Percentiles rank a stretch among this genome's conserved stretches.
Evolutionary conservation across 2,888 invertebrate species (phyloP).

Genomic region (Norana najaformis): DNA sequence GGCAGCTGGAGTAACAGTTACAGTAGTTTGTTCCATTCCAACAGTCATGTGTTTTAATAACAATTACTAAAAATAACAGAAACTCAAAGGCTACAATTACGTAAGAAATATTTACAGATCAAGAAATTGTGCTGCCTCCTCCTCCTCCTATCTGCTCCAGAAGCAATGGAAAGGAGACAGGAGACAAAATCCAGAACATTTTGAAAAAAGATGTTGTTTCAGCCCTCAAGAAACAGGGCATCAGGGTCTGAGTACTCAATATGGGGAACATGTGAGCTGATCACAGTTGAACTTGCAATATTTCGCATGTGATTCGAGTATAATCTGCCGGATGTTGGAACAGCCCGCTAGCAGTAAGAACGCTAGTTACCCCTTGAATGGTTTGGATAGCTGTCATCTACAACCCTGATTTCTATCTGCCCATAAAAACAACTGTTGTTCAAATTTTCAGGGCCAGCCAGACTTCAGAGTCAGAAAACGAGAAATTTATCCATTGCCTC

Average conservation of each 20-base stretch:
- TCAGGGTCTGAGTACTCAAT: too few species aligned
- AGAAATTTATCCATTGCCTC: neutral
- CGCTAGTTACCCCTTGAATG: neutral
- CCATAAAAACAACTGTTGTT: neutral
- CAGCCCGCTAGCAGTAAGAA: neutral
- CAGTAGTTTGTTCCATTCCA: neutral
- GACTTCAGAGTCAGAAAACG: too few species aligned
- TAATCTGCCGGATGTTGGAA: conserved; percentile 13
- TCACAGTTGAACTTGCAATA: neutral
- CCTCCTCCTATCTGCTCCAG: neutral
- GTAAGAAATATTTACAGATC: neutral
- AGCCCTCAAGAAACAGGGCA: too few species aligned
- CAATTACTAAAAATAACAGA: neutral
- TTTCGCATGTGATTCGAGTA: neutral
- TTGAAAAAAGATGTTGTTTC: neutral
- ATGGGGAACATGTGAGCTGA: neutral
- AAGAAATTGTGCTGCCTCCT: neutral
- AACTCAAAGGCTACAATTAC: neutral
- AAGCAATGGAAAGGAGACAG: neutral
- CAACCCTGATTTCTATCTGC: neutral
- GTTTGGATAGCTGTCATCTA: neutral
- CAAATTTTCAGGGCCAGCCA: too few species aligned
- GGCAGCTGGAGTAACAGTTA: conserved; percentile 13
- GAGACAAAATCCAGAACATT: neutral
- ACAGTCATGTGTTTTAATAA: neutral